phyloP scores from a whole-genome alignment of 1,140 invertebrate genomes.

The Tyrophagus putrescentiae region DNA sequence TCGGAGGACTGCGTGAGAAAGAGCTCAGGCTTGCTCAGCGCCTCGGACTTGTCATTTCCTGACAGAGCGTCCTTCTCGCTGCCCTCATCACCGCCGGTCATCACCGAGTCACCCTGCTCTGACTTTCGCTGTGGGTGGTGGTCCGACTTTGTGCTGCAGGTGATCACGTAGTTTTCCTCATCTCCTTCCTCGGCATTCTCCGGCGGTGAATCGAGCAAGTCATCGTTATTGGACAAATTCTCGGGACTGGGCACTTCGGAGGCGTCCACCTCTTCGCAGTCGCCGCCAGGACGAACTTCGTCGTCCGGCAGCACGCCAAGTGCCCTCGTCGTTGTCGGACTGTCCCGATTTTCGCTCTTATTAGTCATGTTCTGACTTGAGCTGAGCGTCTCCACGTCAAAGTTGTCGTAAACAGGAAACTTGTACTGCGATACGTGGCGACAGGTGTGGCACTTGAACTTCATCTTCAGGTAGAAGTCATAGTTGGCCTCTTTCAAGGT shows the following conservation, averaged over 20 bases:
- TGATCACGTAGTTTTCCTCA: not conserved
- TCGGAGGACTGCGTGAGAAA: conserved; percentile 3
- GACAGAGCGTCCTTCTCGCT: not conserved
- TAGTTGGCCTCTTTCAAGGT: conserved; percentile 64
- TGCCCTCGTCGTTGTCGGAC: conserved; percentile 9
- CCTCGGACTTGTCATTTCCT: not conserved
- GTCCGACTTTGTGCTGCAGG: too few relatives aligned
- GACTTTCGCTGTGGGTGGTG: too few relatives aligned
- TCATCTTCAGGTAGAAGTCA: conserved; percentile 61
- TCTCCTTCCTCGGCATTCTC: too few relatives aligned
- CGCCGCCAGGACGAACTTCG: not conserved
- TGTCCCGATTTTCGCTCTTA: conserved; percentile 29
- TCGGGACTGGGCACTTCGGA: not conserved
- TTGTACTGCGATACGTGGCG: conserved; percentile 47
- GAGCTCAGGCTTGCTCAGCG: not conserved
- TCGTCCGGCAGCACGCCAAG: not conserved
- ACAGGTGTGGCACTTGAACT: conserved; percentile 53
- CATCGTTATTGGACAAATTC: not conserved
- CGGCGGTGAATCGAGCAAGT: not conserved
- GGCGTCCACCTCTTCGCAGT: not conserved
- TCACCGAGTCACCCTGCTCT: too few relatives aligned
- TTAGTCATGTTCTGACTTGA: conserved; percentile 41
- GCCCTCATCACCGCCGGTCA: not conserved
- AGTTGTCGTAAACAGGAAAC: conserved; percentile 47
- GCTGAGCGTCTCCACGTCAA: conserved; percentile 44